These are phyloP conservation scores for Hipparchia sbordonii DNA, from an alignment of 2,888 invertebrate genomes.

Conservation along the genomic window DNA sequence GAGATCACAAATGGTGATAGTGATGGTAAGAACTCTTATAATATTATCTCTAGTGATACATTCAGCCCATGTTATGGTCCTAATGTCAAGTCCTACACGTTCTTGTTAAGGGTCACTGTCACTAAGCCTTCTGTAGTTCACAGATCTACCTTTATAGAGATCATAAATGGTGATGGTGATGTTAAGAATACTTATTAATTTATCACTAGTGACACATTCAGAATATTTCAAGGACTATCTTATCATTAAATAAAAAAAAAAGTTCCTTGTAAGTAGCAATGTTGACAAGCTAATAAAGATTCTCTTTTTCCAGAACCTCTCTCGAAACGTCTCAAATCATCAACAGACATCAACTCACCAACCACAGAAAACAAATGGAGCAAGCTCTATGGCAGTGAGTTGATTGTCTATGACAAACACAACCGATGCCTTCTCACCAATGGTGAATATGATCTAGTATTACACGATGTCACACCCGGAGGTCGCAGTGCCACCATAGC, in stretches of 20 bases:
- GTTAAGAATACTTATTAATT: not conserved
- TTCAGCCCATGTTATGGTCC: constrained; percentile 90
- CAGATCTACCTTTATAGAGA: constrained; percentile 71
- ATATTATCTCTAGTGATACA: constrained; percentile 82
- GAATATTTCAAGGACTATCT: no score
- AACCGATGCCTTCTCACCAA: constrained; percentile 93
- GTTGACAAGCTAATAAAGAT: not conserved
- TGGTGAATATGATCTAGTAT: constrained; percentile 94
- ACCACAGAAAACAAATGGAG: constrained; percentile 73
- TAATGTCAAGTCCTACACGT: constrained; percentile 91
- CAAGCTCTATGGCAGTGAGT: constrained; percentile 88
- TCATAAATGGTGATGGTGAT: constrained; percentile 64
- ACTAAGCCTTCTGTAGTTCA: constrained; percentile 55
- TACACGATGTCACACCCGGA: constrained; percentile 91
- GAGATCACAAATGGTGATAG: constrained; percentile 73
- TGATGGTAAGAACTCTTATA: not conserved
- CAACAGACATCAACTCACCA: constrained; percentile 64
- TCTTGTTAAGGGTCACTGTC: constrained; percentile 88
- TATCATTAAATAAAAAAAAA: no score
- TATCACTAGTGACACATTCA: no score
- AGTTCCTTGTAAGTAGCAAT: no score
- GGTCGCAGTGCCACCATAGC: constrained; percentile 74
- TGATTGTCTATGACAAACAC: constrained; percentile 95
- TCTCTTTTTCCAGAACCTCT: constrained; percentile 81
- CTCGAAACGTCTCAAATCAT: constrained; percentile 87